These are phyloP conservation scores for Pyrrhosoma nymphula DNA, from an alignment of 2,888 invertebrate genomes.

Conservation along the genomic window DNA sequence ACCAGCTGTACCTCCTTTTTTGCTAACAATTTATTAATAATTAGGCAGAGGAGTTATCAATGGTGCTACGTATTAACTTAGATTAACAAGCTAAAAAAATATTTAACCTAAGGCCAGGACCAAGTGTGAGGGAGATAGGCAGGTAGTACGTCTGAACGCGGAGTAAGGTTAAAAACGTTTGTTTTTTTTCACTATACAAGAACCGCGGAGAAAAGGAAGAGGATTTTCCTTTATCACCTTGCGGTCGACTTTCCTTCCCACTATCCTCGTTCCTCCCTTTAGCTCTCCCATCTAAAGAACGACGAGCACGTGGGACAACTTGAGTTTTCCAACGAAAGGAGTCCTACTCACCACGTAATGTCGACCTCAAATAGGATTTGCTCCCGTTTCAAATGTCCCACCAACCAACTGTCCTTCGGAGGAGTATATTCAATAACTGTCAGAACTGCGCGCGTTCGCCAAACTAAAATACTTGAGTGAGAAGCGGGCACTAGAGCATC, in stretches of 20 bases:
- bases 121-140: no score
- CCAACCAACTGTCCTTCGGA: not conserved
- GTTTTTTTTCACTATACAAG: not conserved
- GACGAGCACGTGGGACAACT: not conserved
- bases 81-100: no score
- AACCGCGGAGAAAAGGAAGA: not conserved
- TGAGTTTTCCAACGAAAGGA: not conserved
- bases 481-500: not conserved
- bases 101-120: no score
- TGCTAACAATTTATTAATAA: no score
- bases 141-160: no score
- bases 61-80: no score
- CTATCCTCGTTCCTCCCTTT: not conserved
- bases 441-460: not conserved
- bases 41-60: no score
- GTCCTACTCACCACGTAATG: not conserved
- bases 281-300: not conserved
- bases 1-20: no score
- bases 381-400: not conserved
- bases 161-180: no score
- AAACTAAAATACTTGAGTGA: not conserved
- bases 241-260: not conserved
- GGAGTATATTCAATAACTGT: not conserved
- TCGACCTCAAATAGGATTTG: not conserved
- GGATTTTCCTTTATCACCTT: not conserved